These are phyloP conservation scores for Ophion costatus DNA, from an alignment of 2,888 invertebrate genomes.

Conservation along the genomic window DNA sequence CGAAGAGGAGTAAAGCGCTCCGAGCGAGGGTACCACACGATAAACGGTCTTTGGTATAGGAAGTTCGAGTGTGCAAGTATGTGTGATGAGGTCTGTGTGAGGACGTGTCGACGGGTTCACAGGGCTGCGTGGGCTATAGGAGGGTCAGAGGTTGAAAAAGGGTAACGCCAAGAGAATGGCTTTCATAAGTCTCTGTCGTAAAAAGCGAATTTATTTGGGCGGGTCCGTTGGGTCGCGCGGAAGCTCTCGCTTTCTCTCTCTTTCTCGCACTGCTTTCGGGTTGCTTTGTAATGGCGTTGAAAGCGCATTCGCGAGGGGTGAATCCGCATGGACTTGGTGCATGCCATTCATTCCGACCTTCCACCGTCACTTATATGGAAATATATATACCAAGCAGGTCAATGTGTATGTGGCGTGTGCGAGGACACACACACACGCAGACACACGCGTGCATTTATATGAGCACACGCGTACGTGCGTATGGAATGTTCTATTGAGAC, in stretches of 20 bases:
- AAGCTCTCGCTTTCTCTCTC: slow-evolving; percentile 44
- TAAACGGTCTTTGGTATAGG: slow-evolving; percentile 6
- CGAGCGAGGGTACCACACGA: slow-evolving; percentile 37
- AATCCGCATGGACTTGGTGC: slow-evolving; percentile 50
- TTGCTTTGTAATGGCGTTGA: slow-evolving; percentile 50
- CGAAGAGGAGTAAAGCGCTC: slow-evolving; percentile 61
- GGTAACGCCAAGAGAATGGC: slow-evolving; percentile 76
- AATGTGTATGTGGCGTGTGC: neutral
- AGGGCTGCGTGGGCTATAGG: slow-evolving; percentile 39
- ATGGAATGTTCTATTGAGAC: slow-evolving; percentile 52
- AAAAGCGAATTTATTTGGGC: slow-evolving; percentile 83
- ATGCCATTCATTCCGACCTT: slow-evolving; percentile 43
- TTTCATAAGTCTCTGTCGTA: slow-evolving; percentile 83
- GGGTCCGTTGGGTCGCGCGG: slow-evolving; percentile 65
- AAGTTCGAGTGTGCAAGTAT: slow-evolving; percentile 27
- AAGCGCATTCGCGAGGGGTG: slow-evolving; percentile 43
- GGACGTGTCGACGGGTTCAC: slow-evolving; percentile 58
- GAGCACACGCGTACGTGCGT: slow-evolving; percentile 8
- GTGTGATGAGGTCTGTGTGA: slow-evolving; percentile 28
- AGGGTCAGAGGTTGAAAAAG: slow-evolving; percentile 54
- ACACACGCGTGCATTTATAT: neutral
- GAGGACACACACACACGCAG: neutral
- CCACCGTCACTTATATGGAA: slow-evolving; percentile 8
- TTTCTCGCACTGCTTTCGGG: slow-evolving; percentile 25
- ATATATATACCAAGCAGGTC: neutral